phyloP scores from a whole-genome alignment of 2,888 invertebrate genomes.

The Tipula helvola region DNA sequence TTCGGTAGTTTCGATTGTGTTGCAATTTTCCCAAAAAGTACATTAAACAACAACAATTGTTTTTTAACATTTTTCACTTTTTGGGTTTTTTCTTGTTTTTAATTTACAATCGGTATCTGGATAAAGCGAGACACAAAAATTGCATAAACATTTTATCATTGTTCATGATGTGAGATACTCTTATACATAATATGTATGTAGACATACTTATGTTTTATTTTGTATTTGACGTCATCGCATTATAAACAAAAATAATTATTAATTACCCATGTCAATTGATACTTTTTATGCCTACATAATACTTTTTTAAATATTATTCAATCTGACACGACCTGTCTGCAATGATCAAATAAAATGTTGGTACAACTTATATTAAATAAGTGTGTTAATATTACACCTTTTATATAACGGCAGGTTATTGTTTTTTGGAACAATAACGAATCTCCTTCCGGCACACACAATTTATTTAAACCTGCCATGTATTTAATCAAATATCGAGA shows the following conservation, averaged over 20 bases:
- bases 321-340: too few relatives aligned
- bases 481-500: too few relatives aligned
- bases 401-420: too few relatives aligned
- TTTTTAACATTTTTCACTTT: too few relatives aligned
- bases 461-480: too few relatives aligned
- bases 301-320: background rate
- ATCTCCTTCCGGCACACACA: too few relatives aligned
- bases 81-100: too few relatives aligned
- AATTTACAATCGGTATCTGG: background rate
- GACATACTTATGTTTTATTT: background rate
- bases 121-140: background rate
- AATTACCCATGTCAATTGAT: background rate
- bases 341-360: too few relatives aligned
- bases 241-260: background rate
- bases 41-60: background rate
- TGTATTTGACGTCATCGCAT: background rate
- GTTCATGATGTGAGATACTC: background rate
- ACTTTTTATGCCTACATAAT: background rate
- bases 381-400: too few relatives aligned
- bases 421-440: too few relatives aligned
- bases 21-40: background rate
- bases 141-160: background rate
- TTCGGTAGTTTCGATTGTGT: background rate
- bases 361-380: too few relatives aligned
- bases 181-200: too few relatives aligned